These are phyloP conservation scores for Villa cingulata DNA, from an alignment of 2,888 invertebrate genomes.

Conservation along the genomic window DNA sequence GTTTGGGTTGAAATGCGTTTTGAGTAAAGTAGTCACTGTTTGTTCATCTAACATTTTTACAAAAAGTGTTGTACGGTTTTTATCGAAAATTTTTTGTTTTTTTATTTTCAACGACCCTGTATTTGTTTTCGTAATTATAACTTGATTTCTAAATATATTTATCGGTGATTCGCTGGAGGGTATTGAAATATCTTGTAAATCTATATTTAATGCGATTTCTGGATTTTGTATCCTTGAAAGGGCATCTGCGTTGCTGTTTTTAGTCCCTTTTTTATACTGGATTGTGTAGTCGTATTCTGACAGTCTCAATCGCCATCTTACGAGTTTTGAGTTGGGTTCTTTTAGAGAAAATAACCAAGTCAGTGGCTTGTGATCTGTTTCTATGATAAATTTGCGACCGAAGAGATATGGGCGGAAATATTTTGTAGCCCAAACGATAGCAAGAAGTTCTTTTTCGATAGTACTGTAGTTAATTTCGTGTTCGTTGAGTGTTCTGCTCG, in stretches of 20 bases:
- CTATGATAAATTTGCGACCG: too few species aligned
- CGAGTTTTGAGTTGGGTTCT: neutral
- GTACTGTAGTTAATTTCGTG: constrained; percentile 17
- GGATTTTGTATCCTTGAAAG: constrained; percentile 3
- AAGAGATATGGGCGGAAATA: too few species aligned
- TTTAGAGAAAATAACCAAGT: neutral
- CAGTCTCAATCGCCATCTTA: neutral
- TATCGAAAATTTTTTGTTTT: neutral
- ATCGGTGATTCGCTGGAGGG: neutral
- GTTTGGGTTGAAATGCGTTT: neutral
- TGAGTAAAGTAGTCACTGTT: neutral
- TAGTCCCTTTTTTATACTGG: constrained; percentile 14
- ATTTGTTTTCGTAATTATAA: neutral
- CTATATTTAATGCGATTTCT: neutral
- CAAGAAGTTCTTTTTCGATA: constrained; percentile 10
- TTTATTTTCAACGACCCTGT: neutral
- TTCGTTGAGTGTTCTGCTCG: too few species aligned
- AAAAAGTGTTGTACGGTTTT: neutral
- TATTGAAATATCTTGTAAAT: neutral
- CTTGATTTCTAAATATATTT: neutral
- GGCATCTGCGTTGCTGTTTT: constrained; percentile 12
- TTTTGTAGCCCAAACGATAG: too few species aligned
- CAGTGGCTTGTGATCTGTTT: too few species aligned
- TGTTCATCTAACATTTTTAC: neutral
- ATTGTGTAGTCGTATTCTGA: constrained; percentile 3